Evolutionary conservation across 1,140 invertebrate genomes (phyloP), one percentile per base, ranked within the genome.

Genomic region (Drosophila sechellia): DNA sequence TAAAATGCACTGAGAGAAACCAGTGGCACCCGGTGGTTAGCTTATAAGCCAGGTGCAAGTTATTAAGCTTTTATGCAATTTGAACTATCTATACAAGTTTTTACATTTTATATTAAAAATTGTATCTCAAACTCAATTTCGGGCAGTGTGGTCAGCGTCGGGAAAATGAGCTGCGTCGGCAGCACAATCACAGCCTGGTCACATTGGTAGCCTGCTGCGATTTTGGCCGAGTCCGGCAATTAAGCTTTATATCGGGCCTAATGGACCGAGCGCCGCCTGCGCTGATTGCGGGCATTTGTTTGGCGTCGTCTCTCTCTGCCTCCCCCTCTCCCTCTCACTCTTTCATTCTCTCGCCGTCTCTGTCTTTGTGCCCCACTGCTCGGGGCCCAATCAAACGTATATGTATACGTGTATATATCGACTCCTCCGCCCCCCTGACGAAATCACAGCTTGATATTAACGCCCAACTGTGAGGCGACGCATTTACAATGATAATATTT

Each of bases 161-260:
- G 59, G 64, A 61, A 61, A 72, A 73, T 54, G 54, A 42, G 72
- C 63, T 46, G 34, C 57, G 50, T 45, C 68, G 43, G 60, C 75
- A 83, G 63, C 59, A 84, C 56, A 79, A 80, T 77, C 80, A 84
- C 58, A 56, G 64, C 57, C 83, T 68, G 74, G 83, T 86, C 83
- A 81, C 83, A 85, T 75, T 78, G 79, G 57, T 70, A 60, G 66
- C 89, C 84, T 70, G 90, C 77, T 81, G 90, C 58, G 81, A 78
- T 60, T 68, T 81, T 90, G 63, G 69, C 83, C 73, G 60, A 86
- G 81, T 74, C 77, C 71, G 77, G 89, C 90, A 92, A 92, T 92
- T 92, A 92, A 92, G 90, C 87, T 85, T 90, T 92, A 90, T 91
- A 92, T 92, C 89, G 79, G 79, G 81, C 83, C 90, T 92, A 92